phyloP scores from a whole-genome alignment of 2,113 vertebrate species.

The Petrocephalus microphthalmus region DNA sequence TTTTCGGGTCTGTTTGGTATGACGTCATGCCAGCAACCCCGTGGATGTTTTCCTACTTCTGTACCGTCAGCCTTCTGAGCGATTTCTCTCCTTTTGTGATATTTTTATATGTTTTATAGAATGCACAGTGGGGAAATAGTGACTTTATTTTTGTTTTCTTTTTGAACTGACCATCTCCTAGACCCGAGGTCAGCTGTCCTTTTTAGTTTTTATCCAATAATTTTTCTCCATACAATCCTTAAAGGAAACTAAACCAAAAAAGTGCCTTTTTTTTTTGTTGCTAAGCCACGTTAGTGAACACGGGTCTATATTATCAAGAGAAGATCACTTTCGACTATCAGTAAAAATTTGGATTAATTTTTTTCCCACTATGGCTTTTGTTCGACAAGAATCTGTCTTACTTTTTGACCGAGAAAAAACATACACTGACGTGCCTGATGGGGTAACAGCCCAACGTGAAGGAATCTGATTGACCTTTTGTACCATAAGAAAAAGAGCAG shows the following conservation, averaged over 20 bases:
- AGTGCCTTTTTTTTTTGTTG: constrained; percentile 10
- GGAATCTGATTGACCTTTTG: neutral
- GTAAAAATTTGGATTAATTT: constrained; percentile 45
- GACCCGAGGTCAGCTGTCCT: neutral
- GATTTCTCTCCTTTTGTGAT: constrained; percentile 18
- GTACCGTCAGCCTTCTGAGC: constrained; percentile 13
- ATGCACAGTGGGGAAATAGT: constrained; percentile 25
- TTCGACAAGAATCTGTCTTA: constrained; percentile 49
- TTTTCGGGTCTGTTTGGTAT: constrained; percentile 20
- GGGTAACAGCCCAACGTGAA: constrained; percentile 3
- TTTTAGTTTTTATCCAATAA: neutral
- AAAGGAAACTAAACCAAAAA: neutral
- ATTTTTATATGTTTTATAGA: constrained; percentile 29
- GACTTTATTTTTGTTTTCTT: constrained; percentile 12
- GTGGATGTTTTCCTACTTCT: neutral
- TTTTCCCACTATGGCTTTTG: constrained; percentile 40
- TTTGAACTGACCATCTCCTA: neutral
- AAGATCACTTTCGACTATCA: constrained; percentile 22
- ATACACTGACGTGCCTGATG: constrained; percentile 1
- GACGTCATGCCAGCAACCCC: constrained; percentile 9
- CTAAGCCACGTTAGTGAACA: constrained; percentile 3
- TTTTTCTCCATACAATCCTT: neutral
- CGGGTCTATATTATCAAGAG: neutral
- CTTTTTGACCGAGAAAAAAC: constrained; percentile 16
- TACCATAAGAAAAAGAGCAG: neutral